phyloP scores from a whole-genome alignment of 1,140 invertebrate genomes.

The Ditylenchus dipsaci region DNA sequence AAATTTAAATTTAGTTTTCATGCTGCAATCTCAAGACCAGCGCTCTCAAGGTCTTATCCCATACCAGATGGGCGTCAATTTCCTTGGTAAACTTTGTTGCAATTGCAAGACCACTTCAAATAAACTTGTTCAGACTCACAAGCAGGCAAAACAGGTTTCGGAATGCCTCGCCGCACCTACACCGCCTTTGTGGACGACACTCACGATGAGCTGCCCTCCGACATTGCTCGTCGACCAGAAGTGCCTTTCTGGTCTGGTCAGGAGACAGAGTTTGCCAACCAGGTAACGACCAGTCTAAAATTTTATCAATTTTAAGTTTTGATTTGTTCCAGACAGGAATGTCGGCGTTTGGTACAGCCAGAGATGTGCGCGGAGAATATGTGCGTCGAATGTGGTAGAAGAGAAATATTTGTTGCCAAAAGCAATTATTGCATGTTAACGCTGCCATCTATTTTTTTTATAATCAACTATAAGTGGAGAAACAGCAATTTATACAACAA shows the following conservation, averaged over 20 bases:
- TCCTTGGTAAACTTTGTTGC: constrained; percentile 47
- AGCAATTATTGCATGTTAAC: too few species aligned
- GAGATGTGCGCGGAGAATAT: constrained; percentile 56
- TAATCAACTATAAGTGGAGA: too few species aligned
- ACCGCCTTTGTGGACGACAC: constrained; percentile 55
- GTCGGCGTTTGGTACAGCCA: constrained; percentile 55
- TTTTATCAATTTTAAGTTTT: background rate
- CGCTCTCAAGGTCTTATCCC: constrained; percentile 53
- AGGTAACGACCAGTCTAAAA: constrained; percentile 14
- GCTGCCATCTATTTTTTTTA: too few species aligned
- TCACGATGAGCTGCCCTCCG: constrained; percentile 56
- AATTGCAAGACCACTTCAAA: constrained; percentile 17
- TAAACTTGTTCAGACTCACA: constrained; percentile 42
- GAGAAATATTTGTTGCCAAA: background rate
- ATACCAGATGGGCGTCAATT: constrained; percentile 58
- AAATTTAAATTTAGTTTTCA: background rate
- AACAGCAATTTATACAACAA: too few species aligned
- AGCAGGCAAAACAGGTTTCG: constrained; percentile 51
- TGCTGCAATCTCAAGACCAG: constrained; percentile 46
- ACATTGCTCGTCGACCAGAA: constrained; percentile 54
- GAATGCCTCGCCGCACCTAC: constrained; percentile 51
- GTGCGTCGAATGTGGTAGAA: constrained; percentile 55
- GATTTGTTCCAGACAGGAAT: constrained; percentile 44
- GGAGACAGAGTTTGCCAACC: constrained; percentile 56
- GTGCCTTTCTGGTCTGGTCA: constrained; percentile 58